Evolutionary conservation across 2,113 vertebrate species (phyloP).

Genomic region (Solea senegalensis): DNA sequence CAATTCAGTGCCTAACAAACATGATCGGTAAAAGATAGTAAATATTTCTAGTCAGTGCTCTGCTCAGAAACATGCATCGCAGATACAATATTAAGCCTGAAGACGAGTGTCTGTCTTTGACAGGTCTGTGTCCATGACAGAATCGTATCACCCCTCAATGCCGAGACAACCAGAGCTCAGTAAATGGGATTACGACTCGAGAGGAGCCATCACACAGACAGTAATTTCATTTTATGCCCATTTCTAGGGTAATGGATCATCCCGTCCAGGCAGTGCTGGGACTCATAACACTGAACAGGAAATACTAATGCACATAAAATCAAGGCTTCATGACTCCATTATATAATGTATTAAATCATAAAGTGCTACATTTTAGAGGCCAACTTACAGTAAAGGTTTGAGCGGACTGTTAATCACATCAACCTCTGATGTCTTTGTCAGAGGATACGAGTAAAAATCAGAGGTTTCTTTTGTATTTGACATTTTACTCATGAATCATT

Average conservation of each 20-base stretch:
- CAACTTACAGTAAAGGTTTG: not conserved
- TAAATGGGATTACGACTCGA: conserved; percentile 62
- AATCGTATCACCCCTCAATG: conserved; percentile 34
- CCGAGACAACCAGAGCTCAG: conserved; percentile 45
- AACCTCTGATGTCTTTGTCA: not conserved
- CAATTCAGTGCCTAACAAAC: not conserved
- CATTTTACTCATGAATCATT: not conserved
- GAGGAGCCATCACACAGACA: conserved; percentile 40
- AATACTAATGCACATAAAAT: conserved; percentile 13
- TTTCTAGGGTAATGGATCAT: conserved; percentile 53
- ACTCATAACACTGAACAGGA: not conserved
- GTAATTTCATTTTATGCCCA: conserved; percentile 62
- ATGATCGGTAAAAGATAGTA: not conserved
- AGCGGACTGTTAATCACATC: not conserved
- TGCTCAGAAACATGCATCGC: conserved; percentile 16
- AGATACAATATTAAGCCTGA: not conserved
- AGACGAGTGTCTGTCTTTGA: not conserved
- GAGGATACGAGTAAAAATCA: too few relatives aligned
- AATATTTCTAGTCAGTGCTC: conserved; percentile 4
- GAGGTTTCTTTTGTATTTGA: not conserved
- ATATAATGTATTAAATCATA: not conserved
- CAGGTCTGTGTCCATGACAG: conserved; percentile 17
- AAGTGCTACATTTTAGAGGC: not conserved
- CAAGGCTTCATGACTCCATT: not conserved
- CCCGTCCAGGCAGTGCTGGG: conserved; percentile 20